These are phyloP conservation scores for Cryptoblepharus egeriae DNA, from an alignment of 2,797 vertebrate species.

Conservation along the genomic window DNA sequence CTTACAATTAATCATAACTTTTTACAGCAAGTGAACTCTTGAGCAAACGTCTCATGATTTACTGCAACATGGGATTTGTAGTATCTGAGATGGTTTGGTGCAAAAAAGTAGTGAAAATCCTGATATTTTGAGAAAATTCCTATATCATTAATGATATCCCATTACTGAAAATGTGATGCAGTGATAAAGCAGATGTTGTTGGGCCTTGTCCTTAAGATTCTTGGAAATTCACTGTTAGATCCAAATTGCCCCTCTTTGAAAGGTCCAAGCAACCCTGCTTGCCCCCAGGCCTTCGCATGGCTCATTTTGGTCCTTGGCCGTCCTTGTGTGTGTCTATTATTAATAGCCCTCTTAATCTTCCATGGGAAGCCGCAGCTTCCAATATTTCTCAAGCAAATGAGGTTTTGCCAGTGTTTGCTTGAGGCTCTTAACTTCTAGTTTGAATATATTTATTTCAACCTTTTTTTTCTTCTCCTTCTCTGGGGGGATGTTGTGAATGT, in stretches of 20 bases:
- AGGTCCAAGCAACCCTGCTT: neutral
- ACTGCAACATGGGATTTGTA: neutral
- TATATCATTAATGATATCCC: no score
- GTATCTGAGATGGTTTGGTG: neutral
- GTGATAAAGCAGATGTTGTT: no score
- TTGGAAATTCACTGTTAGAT: neutral
- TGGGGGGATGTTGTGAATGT: constrained; percentile 13
- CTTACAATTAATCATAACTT: neutral
- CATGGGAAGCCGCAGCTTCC: constrained; percentile 15
- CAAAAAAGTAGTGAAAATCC: no score
- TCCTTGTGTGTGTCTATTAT: constrained; percentile 17
- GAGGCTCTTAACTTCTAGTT: constrained; percentile 44
- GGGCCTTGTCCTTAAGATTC: neutral
- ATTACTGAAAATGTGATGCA: no score
- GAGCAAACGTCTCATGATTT: neutral
- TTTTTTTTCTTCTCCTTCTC: constrained; percentile 22
- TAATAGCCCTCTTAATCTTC: constrained; percentile 46
- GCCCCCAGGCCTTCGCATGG: neutral
- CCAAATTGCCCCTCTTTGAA: no score
- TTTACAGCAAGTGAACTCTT: no score
- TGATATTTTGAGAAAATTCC: no score
- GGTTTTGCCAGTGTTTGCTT: constrained; percentile 42
- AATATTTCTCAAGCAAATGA: constrained; percentile 52
- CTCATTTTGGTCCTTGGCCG: accelerated
- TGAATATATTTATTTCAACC: constrained; percentile 44